Base-by-base conservation (phyloP, 2,888 invertebrate species). In the Heteromyza rotundicornis region DNA sequence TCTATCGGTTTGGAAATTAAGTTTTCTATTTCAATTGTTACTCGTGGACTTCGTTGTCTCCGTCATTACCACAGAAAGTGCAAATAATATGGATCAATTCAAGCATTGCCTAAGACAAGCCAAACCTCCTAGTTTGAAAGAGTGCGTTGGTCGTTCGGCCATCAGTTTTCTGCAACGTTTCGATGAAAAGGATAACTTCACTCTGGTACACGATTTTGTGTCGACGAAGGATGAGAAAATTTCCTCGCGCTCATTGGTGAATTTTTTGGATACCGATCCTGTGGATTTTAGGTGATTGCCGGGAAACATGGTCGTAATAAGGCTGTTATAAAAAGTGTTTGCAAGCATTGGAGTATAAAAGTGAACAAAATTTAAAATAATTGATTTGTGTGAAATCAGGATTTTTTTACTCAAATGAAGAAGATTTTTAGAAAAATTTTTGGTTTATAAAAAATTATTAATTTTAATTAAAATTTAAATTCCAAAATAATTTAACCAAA, bases 261-360 rank as follows among this genome's bases (percentile, higher is more conserved):
- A 88, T 76, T 87, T 89, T 64, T 84, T 89, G 67, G 90, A 91
- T 71, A 89, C 89, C 65, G 90, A 92, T 83, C 91, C 92, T 0
- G 87, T 88, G 75, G 89, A 91, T 83, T 89, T 91, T 64, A 86
- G 90, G 86, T 90, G 55, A 58, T 59, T 63, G 20, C 7, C 2
- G 3, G 14, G 17, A 19, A n/a, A n/a, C n/a, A n/a, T n/a, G n/a
- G n/a, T n/a, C n/a, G 47, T 20, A 10, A 27, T 7, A 27, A 27
- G 27, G 27, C 7, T 27, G 27, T 7, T 27, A 27, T 27, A 27
- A 27, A 27, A 27, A 27, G 27, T 5, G 10, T 27, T 27, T n/a
- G n/a, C n/a, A n/a, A n/a, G n/a, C n/a, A n/a, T n/a, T n/a, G n/a
- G n/a, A n/a, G n/a, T n/a, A n/a, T n/a, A n/a, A n/a, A n/a, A n/a